A percentile compares a stretch with the other conserved stretches of the same genome.
Conservation (phyloP, 2,113 vertebrate genomes). For the Cyanoderma ruficeps region DNA sequence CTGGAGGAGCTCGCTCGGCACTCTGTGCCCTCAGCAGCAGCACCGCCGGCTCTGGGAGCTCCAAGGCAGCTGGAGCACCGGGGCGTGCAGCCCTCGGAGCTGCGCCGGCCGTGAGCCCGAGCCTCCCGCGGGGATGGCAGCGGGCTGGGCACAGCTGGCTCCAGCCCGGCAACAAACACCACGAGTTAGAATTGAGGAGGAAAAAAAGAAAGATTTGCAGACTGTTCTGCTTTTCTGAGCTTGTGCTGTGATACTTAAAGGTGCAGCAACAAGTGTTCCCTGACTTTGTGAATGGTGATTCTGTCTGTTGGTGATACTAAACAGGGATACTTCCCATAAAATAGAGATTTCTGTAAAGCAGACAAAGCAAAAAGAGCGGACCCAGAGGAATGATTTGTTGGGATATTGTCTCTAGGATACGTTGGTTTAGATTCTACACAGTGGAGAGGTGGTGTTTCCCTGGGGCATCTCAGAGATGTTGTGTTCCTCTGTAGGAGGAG, state of each 20-base stretch:
- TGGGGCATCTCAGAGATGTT: neutral
- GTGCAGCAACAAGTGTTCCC: neutral
- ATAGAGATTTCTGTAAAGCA: neutral
- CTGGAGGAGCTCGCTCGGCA: neutral
- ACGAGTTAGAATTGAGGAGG: accelerated
- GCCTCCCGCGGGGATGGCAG: neutral
- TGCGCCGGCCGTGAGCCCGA: neutral
- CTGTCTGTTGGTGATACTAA: neutral
- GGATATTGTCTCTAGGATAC: neutral
- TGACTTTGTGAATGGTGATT: neutral
- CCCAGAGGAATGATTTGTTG: neutral
- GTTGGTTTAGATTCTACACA: neutral
- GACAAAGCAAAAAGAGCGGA: neutral
- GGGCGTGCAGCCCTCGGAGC: neutral
- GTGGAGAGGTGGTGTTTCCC: neutral
- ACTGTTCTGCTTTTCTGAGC: neutral
- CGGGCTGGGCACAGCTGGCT: neutral
- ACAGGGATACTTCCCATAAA: neutral
- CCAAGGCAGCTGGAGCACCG: neutral
- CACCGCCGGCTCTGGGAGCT: neutral
- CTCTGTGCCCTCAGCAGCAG: too few relatives aligned
- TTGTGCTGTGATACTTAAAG: neutral
- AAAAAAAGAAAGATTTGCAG: neutral
- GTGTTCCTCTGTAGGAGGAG: neutral
- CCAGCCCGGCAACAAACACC: neutral